A percentile compares a stretch with the other conserved stretches of the same genome.
Evolutionary conservation across 2,797 vertebrate genomes (phyloP).

Genomic region (Pipistrellus pygmaeus): DNA sequence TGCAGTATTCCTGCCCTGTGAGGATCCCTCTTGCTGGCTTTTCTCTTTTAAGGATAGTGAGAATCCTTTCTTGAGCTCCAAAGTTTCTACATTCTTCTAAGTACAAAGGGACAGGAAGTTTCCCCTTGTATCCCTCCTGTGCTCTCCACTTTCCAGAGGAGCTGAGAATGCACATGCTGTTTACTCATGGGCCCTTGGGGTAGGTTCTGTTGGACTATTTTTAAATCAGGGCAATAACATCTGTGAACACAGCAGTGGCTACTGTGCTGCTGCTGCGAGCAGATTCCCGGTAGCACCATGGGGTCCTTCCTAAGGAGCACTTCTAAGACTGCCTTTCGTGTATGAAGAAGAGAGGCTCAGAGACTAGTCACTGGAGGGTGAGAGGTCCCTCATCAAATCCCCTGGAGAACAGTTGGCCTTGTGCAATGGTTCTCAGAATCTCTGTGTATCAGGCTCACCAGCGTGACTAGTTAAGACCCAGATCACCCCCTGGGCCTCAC

Average conservation of each 20-base stretch:
- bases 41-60: conserved; percentile 41
- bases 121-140: background rate
- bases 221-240: conserved; percentile 51
- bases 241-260: background rate
- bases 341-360: background rate
- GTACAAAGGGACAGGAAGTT: conserved; percentile 59
- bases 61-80: background rate
- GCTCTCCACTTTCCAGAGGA: conserved; percentile 18
- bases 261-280: background rate
- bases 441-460: background rate
- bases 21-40: background rate
- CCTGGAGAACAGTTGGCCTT: background rate
- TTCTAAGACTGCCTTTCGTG: background rate
- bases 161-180: conserved; percentile 7
- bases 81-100: background rate
- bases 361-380: background rate
- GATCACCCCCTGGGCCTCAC: background rate
- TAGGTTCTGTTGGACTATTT: background rate
- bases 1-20: background rate
- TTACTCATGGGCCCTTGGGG: background rate
- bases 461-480: background rate
- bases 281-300: background rate
- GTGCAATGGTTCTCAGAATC: background rate
- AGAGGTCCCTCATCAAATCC: background rate
- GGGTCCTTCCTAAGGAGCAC: background rate